These are phyloP conservation scores for Tetraodon nigroviridis DNA, from an alignment of 2,113 vertebrate species.

Conservation along the genomic window DNA sequence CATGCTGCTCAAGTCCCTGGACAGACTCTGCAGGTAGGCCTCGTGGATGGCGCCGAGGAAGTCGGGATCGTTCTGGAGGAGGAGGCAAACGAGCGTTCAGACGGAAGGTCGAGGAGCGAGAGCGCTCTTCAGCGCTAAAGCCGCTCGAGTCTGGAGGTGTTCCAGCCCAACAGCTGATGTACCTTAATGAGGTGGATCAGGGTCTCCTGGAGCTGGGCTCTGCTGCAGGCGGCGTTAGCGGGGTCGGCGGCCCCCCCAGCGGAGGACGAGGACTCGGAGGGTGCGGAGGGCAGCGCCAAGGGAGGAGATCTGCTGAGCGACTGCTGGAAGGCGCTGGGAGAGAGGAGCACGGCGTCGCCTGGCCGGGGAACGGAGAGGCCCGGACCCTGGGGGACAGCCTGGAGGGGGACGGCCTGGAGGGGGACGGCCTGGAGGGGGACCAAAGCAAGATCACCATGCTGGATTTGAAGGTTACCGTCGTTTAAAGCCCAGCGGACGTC, in stretches of 20 bases:
- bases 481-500: no score
- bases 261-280: constrained; percentile 67
- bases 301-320: constrained; percentile 66
- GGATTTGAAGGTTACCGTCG: no score
- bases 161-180: no score
- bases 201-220: constrained; percentile 87
- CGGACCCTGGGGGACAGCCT: constrained; percentile 76
- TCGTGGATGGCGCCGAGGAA: constrained; percentile 91
- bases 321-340: constrained; percentile 92
- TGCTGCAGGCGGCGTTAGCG: constrained; percentile 78
- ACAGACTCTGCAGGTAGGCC: constrained; percentile 87
- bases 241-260: constrained; percentile 70
- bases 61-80: constrained; percentile 83
- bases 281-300: constrained; percentile 28
- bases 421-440: constrained; percentile 73
- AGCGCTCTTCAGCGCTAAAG: neutral
- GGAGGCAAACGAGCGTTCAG: neutral
- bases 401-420: constrained; percentile 61
- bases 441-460: neutral
- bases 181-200: constrained; percentile 96
- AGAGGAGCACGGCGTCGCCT: constrained; percentile 80
- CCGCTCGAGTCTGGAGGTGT: no score
- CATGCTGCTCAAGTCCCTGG: constrained; percentile 83
- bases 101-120: neutral
- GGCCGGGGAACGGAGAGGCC: constrained; percentile 69